phyloP scores from a whole-genome alignment of 1,140 invertebrate species.

The Danaus plexippus region DNA sequence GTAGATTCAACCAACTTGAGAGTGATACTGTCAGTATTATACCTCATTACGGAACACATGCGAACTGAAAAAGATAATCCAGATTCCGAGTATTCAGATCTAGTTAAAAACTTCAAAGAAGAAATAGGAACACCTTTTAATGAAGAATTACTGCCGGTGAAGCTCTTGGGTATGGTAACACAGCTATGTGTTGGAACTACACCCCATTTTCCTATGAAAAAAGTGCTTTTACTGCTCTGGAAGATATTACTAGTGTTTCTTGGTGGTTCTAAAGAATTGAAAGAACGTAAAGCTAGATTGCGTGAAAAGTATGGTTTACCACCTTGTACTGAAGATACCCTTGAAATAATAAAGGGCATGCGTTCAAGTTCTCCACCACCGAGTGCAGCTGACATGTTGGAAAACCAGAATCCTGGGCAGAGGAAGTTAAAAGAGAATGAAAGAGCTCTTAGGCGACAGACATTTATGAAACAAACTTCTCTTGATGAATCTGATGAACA shows the following conservation, averaged over 20 bases:
- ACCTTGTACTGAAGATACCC: slow-evolving; percentile 89
- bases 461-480: slow-evolving; percentile 94
- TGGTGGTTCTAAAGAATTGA: slow-evolving; percentile 88
- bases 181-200: slow-evolving; percentile 94
- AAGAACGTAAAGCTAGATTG: slow-evolving; percentile 82
- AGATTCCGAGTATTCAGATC: slow-evolving; percentile 77
- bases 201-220: slow-evolving; percentile 98
- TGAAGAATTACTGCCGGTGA: slow-evolving; percentile 90
- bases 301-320: slow-evolving; percentile 81
- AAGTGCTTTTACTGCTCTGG: slow-evolving; percentile 96
- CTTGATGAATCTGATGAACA: slow-evolving; percentile 85
- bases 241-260: slow-evolving; percentile 92
- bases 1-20: slow-evolving; percentile 93
- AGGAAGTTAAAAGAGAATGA: slow-evolving; percentile 67
- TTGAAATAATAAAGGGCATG: slow-evolving; percentile 94
- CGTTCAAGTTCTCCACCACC: slow-evolving; percentile 95
- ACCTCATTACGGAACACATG: slow-evolving; percentile 94
- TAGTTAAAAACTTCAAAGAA: slow-evolving; percentile 82
- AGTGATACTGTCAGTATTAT: slow-evolving; percentile 92
- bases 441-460: slow-evolving; percentile 74
- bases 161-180: slow-evolving; percentile 94
- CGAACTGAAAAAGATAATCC: slow-evolving; percentile 77
- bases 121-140: slow-evolving; percentile 82
- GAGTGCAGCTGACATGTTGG: slow-evolving; percentile 91
- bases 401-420: slow-evolving; percentile 87